Conservation (phyloP, 2,888 invertebrate genomes). For the Hipparchia sbordonii region DNA sequence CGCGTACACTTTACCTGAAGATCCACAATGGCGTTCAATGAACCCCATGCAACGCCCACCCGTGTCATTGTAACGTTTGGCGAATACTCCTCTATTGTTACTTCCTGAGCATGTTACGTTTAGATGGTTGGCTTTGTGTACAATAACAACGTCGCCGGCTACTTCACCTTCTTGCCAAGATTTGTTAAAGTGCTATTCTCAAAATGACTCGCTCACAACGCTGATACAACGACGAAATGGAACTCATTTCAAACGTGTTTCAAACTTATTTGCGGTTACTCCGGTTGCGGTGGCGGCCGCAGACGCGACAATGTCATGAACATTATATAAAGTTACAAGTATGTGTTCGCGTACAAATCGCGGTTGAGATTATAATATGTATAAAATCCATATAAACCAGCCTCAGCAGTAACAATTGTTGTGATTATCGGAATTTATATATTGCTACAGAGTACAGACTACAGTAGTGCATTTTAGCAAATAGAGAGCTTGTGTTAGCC, state of each 20-base stretch:
- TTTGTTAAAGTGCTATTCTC: slow-evolving; percentile 22
- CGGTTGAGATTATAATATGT: too few species aligned
- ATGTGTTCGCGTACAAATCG: too few species aligned
- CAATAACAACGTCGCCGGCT: slow-evolving; percentile 28
- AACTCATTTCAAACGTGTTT: not conserved
- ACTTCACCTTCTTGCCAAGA: slow-evolving; percentile 35
- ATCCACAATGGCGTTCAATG: slow-evolving; percentile 76
- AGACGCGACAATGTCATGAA: too few species aligned
- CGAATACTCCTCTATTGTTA: slow-evolving; percentile 65
- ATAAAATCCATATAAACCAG: too few species aligned
- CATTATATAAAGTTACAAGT: too few species aligned
- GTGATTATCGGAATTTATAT: too few species aligned
- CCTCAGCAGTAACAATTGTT: too few species aligned
- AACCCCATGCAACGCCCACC: slow-evolving; percentile 72
- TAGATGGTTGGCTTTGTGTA: slow-evolving; percentile 33
- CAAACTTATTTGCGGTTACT: too few species aligned
- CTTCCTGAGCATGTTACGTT: slow-evolving; percentile 54
- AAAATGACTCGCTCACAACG: not conserved
- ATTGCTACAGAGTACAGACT: too few species aligned
- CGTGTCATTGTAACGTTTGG: slow-evolving; percentile 66
- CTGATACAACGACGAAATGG: not conserved
- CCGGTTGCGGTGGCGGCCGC: too few species aligned
- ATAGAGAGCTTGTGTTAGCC: too few species aligned
- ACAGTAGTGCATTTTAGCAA: too few species aligned
- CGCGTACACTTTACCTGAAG: slow-evolving; percentile 57